Conservation (phyloP, 2,113 vertebrate genomes). For the Corapipo altera region DNA sequence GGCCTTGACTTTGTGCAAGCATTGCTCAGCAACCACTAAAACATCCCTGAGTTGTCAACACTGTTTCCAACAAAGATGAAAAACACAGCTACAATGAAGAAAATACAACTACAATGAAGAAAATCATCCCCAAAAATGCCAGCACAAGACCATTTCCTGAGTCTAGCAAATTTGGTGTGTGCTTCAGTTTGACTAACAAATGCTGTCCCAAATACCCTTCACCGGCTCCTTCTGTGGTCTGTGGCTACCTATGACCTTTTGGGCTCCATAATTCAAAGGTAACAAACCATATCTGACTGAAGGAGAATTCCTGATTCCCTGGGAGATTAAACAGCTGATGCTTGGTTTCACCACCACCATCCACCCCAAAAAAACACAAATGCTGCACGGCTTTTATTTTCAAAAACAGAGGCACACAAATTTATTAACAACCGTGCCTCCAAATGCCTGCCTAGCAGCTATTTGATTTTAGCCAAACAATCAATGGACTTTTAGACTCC, state of each 20-base stretch:
- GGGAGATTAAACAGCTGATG: background rate
- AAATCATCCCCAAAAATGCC: background rate
- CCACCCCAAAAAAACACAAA: background rate
- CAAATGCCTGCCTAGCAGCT: background rate
- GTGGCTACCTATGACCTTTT: accelerated
- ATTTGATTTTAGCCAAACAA: background rate
- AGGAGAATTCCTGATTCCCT: background rate
- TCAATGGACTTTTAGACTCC: background rate
- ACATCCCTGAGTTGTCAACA: background rate
- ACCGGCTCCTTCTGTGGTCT: background rate
- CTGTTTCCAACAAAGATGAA: background rate
- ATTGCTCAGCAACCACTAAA: background rate
- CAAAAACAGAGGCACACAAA: background rate
- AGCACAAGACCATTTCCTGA: background rate
- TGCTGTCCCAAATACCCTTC: background rate
- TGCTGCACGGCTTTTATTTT: background rate
- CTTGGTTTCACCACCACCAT: background rate
- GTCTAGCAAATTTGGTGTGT: background rate
- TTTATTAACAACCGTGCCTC: background rate
- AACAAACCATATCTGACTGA: background rate
- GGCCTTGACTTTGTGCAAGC: accelerated
- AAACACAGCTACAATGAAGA: background rate
- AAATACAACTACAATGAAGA: background rate
- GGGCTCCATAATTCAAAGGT: background rate
- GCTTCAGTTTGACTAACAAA: background rate